These are phyloP conservation scores for Dicroscelio sp. DNA, from an alignment of 2,888 invertebrate species.

Conservation along the genomic window DNA sequence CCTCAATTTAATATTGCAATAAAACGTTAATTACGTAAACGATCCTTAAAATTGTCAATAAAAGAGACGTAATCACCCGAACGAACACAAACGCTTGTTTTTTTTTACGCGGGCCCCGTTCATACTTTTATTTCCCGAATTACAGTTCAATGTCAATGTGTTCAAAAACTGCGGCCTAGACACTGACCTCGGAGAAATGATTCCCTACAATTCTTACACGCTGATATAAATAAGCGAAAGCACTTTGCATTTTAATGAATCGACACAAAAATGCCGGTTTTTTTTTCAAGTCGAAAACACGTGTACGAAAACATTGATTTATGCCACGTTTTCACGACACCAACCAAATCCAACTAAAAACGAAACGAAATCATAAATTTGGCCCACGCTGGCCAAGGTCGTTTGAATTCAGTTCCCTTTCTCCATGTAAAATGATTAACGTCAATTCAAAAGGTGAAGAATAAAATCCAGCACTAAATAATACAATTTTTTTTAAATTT, in stretches of 20 bases:
- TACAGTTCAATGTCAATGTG: conserved; percentile 47
- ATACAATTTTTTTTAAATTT: too few relatives aligned
- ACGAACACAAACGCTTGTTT: not conserved
- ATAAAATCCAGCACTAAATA: not conserved
- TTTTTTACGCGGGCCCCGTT: too few relatives aligned
- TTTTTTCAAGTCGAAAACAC: conserved; percentile 10
- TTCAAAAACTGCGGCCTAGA: conserved; percentile 36
- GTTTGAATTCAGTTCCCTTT: not conserved
- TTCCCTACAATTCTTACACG: conserved; percentile 11
- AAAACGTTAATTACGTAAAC: conserved; percentile 17
- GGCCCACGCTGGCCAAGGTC: conserved; percentile 1
- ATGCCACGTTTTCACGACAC: conserved; percentile 12
- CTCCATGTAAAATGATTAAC: not conserved
- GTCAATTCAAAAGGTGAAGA: not conserved
- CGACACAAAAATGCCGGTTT: not conserved
- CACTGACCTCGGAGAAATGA: conserved; percentile 54
- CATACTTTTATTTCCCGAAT: conserved; percentile 2
- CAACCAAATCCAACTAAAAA: not conserved
- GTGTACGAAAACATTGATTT: conserved; percentile 25
- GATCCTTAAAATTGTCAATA: conserved; percentile 10
- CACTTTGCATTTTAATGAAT: conserved; percentile 28
- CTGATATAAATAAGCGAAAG: conserved; percentile 33
- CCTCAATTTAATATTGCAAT: conserved; percentile 12
- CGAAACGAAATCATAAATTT: conserved; percentile 13
- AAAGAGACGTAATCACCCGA: conserved; percentile 19